A percentile compares a stretch with the other conserved stretches of the same genome.
phyloP scores from a whole-genome alignment of 2,888 invertebrate species.

The Busseola fusca region DNA sequence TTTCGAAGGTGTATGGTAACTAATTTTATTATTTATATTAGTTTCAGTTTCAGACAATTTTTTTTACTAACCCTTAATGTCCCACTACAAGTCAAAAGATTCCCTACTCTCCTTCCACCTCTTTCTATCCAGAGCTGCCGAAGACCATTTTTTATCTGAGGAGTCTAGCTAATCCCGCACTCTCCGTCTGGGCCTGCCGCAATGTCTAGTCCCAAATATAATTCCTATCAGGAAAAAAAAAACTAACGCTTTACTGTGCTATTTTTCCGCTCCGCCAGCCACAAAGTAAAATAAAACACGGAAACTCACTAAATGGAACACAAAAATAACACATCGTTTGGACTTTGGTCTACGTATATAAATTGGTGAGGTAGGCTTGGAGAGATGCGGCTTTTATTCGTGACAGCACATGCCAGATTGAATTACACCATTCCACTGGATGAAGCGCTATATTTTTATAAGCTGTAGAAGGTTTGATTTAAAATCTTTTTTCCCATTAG shows the following conservation, averaged over 20 bases:
- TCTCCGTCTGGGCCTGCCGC: no score
- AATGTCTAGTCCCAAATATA: not conserved
- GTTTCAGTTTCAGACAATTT: no score
- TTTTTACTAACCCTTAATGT: no score
- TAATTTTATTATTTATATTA: no score
- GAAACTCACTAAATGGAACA: conserved; percentile 16
- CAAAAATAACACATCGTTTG: conserved; percentile 16
- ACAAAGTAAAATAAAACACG: not conserved
- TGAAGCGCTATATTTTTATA: conserved; percentile 3
- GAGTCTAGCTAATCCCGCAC: no score
- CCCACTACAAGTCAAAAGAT: no score
- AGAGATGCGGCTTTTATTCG: conserved; percentile 15
- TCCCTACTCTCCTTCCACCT: no score
- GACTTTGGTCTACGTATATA: no score
- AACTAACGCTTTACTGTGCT: not conserved
- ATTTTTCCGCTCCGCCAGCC: not conserved
- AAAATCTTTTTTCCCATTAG: not conserved
- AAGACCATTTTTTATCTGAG: no score
- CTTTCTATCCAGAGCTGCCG: no score
- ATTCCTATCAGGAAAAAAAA: not conserved
- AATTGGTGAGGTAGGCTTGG: conserved; percentile 11
- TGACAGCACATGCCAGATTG: conserved; percentile 23
- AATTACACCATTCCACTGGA: conserved; percentile 5
- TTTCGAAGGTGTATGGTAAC: no score
- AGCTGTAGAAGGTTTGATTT: not conserved